These are phyloP conservation scores for Diabrotica balteata DNA, from an alignment of 2,888 invertebrate species.

Conservation along the genomic window DNA sequence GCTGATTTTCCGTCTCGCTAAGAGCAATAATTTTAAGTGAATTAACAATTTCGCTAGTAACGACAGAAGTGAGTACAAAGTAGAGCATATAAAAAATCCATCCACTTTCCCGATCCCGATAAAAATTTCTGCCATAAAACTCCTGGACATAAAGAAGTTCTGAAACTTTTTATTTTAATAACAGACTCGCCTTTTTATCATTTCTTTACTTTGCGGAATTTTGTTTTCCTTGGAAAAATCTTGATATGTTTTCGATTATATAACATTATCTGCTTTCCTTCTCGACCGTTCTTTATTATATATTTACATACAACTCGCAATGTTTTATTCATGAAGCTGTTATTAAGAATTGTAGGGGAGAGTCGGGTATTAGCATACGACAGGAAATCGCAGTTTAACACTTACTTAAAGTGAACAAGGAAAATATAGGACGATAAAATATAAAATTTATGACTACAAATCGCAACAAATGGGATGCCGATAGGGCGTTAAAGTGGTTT, in stretches of 20 bases:
- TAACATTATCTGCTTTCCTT: constrained; percentile 27
- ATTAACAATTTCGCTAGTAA: constrained; percentile 14
- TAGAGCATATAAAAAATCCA: constrained; percentile 19
- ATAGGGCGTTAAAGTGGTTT: no score
- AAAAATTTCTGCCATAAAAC: constrained; percentile 24
- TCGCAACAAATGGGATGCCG: no score
- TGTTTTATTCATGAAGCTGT: constrained; percentile 30
- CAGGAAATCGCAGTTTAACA: not conserved
- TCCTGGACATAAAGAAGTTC: constrained; percentile 16
- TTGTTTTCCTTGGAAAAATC: constrained; percentile 28
- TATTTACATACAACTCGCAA: constrained; percentile 27
- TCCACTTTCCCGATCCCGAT: constrained; percentile 21
- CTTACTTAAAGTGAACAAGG: no score
- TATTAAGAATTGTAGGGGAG: constrained; percentile 13
- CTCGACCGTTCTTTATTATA: constrained; percentile 20
- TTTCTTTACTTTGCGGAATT: constrained; percentile 17
- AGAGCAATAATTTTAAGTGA: constrained; percentile 14
- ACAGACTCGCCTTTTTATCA: constrained; percentile 21
- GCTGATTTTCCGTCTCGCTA: not conserved
- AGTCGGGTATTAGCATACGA: not conserved
- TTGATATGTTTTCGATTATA: constrained; percentile 33
- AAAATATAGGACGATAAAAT: no score
- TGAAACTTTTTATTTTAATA: constrained; percentile 30
- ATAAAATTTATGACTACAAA: no score
- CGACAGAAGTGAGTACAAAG: constrained; percentile 16